A percentile compares a stretch with the other conserved stretches of the same genome.
These are phyloP conservation scores for Epinotia brunnichana DNA, from an alignment of 2,888 invertebrate species.

Conservation along the genomic window DNA sequence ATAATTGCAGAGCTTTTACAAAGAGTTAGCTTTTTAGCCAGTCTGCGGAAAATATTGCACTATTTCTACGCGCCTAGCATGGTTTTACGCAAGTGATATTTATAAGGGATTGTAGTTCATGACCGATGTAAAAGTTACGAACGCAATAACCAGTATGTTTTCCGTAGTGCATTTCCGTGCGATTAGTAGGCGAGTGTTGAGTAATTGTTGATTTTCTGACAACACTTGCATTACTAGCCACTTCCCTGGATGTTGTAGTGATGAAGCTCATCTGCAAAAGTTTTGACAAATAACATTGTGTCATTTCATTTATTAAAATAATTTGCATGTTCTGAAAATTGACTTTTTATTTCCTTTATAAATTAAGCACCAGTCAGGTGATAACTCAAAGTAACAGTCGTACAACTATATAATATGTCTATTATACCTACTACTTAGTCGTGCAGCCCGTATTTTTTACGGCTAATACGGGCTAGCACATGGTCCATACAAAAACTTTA, in stretches of 20 bases:
- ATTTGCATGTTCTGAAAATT: constrained; percentile 13
- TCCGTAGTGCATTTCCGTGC: neutral
- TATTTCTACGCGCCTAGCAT: no score
- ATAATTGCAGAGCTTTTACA: neutral
- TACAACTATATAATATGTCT: no score
- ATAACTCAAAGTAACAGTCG: no score
- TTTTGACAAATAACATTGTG: neutral
- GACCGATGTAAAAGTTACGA: no score
- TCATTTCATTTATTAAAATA: constrained; percentile 10
- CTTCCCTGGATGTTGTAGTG: neutral
- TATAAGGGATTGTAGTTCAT: no score
- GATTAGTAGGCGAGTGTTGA: neutral
- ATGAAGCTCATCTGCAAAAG: neutral
- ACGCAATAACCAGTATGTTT: no score
- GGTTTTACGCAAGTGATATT: no score
- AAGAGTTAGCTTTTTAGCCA: neutral
- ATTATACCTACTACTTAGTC: no score
- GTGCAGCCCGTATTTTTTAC: no score
- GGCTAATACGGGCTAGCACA: no score
- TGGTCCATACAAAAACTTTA: no score
- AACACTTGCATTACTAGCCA: neutral
- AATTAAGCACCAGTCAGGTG: no score
- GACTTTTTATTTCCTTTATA: neutral
- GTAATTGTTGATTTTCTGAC: neutral
- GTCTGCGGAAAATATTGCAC: neutral